Percentiles rank a stretch among this genome's conserved stretches.
Evolutionary conservation across 1,140 invertebrate species (phyloP).

Genomic region (Zaprionus inermis): DNA sequence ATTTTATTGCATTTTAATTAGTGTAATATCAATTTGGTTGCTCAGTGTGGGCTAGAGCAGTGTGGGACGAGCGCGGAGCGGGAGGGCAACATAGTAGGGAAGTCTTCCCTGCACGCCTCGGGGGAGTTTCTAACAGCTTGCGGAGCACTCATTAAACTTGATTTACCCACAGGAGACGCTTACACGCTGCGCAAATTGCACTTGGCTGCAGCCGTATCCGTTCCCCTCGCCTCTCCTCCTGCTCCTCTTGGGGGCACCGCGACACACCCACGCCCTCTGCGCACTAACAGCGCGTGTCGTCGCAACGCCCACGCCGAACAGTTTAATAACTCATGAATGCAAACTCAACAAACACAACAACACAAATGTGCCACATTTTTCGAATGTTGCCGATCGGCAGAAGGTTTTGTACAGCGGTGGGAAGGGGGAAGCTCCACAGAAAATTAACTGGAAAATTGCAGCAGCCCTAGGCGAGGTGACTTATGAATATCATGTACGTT

Average conservation of each 20-base stretch:
- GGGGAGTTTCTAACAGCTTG: conserved; percentile 37
- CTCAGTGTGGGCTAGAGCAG: not conserved
- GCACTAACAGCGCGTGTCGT: conserved; percentile 69
- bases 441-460: conserved; percentile 71
- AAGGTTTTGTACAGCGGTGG: not conserved
- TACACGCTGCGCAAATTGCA: conserved; percentile 45
- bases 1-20: conserved; percentile 83
- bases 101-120: conserved; percentile 11
- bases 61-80: not conserved
- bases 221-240: not conserved
- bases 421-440: conserved; percentile 5
- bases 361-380: conserved; percentile 75
- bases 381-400: conserved; percentile 65
- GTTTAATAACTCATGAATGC: conserved; percentile 80
- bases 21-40: conserved; percentile 75
- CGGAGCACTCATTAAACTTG: conserved; percentile 60
- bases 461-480: conserved; percentile 9
- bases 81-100: not conserved
- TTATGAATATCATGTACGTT: conserved; percentile 44
- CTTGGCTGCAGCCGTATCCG: conserved; percentile 11
- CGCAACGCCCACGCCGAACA: conserved; percentile 69
- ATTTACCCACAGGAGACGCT: conserved; percentile 56
- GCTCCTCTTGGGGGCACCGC: not conserved
- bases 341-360: conserved; percentile 59
- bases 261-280: conserved; percentile 46